phyloP scores from a whole-genome alignment of 2,888 invertebrate genomes.

The Horisme vitalbata region DNA sequence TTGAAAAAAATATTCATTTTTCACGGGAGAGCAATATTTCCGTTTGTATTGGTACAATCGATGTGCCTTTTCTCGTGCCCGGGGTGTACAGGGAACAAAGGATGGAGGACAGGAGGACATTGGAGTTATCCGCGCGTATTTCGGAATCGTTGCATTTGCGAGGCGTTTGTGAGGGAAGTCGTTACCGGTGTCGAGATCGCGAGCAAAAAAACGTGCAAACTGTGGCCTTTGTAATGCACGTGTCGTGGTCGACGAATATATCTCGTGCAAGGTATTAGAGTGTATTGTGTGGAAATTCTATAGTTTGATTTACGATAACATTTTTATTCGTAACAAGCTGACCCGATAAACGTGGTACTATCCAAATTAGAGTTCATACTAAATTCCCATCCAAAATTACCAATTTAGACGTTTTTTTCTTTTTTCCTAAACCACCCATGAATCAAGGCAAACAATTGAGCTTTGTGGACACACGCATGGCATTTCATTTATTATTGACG shows the following conservation, averaged over 20 bases:
- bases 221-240: constrained; percentile 53
- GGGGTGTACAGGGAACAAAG: constrained; percentile 44
- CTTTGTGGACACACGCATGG: too few relatives aligned
- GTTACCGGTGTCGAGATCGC: constrained; percentile 61
- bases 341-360: too few relatives aligned
- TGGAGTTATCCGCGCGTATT: constrained; percentile 52
- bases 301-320: too few relatives aligned
- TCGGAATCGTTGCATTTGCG: constrained; percentile 58
- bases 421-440: too few relatives aligned
- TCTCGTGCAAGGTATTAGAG: not conserved
- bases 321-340: too few relatives aligned
- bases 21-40: constrained; percentile 57
- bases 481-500: too few relatives aligned
- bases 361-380: too few relatives aligned
- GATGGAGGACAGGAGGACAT: constrained; percentile 41
- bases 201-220: constrained; percentile 52
- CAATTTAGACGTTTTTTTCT: too few relatives aligned
- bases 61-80: constrained; percentile 53
- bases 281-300: not conserved
- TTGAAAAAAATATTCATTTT: constrained; percentile 64
- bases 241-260: constrained; percentile 31
- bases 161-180: constrained; percentile 61
- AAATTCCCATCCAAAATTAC: too few relatives aligned
- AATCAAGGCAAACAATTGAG: too few relatives aligned
- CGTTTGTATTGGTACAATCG: constrained; percentile 69